A percentile compares a stretch with the other conserved stretches of the same genome.
Evolutionary conservation across 2,113 vertebrate genomes (phyloP).

Genomic region (Rana temporaria): DNA sequence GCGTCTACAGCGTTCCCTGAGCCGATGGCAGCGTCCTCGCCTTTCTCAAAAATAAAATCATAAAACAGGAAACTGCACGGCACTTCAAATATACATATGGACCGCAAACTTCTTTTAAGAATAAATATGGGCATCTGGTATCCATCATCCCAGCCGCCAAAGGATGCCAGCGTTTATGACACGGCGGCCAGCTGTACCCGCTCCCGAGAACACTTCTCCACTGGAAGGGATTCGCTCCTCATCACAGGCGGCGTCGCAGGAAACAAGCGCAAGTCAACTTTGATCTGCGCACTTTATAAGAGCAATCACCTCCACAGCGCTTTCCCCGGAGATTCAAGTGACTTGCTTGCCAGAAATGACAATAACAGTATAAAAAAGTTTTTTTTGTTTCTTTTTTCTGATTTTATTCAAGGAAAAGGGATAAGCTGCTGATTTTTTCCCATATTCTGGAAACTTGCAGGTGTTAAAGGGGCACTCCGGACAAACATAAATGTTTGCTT

Average conservation of each 20-base stretch:
- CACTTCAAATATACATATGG: not conserved
- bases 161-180: slow-evolving; percentile 29
- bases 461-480: too few species aligned
- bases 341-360: too few species aligned
- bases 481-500: too few species aligned
- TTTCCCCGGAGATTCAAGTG: too few species aligned
- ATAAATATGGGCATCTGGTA: slow-evolving; percentile 35
- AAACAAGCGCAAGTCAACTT: not conserved
- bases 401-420: too few species aligned
- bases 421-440: too few species aligned
- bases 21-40: not conserved
- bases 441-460: too few species aligned
- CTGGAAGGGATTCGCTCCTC: slow-evolving; percentile 8
- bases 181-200: slow-evolving; percentile 22
- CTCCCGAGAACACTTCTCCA: not conserved
- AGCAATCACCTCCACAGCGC: not conserved
- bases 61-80: slow-evolving; percentile 12
- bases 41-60: not conserved
- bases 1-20: not conserved
- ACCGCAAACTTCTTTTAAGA: not conserved
- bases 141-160: not conserved
- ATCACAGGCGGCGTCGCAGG: slow-evolving; percentile 1
- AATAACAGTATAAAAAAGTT: too few species aligned
- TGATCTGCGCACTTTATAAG: not conserved
- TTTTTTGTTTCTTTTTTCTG: too few species aligned